Percentiles rank a stretch among this genome's conserved stretches.
Evolutionary conservation across 2,113 vertebrate species (phyloP).

Genomic region (Aegithalos caudatus): DNA sequence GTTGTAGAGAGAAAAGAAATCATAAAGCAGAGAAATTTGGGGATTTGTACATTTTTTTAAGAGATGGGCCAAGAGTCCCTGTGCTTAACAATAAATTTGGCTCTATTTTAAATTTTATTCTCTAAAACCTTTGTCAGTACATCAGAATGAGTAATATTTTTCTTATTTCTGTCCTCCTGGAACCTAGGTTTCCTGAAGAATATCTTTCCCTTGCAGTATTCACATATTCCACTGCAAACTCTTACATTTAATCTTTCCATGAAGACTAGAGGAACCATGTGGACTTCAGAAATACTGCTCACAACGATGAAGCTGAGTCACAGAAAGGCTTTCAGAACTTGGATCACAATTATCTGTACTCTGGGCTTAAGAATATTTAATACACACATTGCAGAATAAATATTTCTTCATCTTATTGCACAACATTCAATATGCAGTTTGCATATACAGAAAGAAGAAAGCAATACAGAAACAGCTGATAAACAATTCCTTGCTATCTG

Average conservation of each 20-base stretch:
- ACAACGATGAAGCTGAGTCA: background rate
- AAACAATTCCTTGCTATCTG: background rate
- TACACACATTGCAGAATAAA: background rate
- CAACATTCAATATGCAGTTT: background rate
- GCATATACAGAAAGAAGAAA: background rate
- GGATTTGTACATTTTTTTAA: background rate
- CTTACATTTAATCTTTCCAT: background rate
- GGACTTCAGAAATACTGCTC: background rate
- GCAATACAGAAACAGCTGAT: background rate
- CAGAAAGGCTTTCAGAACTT: background rate
- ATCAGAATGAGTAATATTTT: background rate
- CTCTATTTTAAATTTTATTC: background rate
- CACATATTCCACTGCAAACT: background rate
- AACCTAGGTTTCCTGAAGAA: background rate
- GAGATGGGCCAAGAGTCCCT: background rate
- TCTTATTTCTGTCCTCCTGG: background rate
- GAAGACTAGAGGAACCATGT: background rate
- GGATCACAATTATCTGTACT: background rate
- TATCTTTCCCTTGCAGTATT: background rate
- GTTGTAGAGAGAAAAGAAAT: background rate
- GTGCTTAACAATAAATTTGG: background rate
- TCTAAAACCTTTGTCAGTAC: background rate
- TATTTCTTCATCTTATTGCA: background rate
- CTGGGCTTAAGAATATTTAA: background rate
- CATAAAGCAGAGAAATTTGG: background rate